Percentiles rank a stretch among this genome's conserved stretches.
Conservation (phyloP, 2,888 invertebrate genomes). For the Eupithecia tripunctaria region DNA sequence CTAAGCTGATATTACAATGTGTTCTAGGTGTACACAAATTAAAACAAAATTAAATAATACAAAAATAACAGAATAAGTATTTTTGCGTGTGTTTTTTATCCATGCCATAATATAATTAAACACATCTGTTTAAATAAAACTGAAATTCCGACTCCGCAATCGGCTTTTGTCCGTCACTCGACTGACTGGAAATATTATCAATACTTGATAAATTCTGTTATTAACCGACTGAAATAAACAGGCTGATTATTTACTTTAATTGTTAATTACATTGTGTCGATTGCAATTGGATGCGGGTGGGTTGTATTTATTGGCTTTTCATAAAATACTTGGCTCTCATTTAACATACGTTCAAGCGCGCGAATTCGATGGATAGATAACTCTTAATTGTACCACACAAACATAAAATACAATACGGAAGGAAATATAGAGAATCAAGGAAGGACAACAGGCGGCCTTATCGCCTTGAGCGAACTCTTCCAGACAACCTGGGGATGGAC, state of each 20-base stretch:
- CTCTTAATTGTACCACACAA: too few species aligned
- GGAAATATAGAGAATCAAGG: too few species aligned
- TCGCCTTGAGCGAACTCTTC: too few species aligned
- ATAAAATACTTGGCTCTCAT: neutral
- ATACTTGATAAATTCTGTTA: neutral
- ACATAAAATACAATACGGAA: too few species aligned
- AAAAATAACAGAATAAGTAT: too few species aligned
- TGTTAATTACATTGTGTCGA: neutral
- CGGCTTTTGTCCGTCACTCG: neutral
- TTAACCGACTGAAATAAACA: neutral
- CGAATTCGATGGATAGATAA: too few species aligned
- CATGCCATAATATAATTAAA: neutral
- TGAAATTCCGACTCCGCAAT: neutral
- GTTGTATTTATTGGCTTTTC: neutral
- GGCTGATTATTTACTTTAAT: neutral
- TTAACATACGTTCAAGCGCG: neutral
- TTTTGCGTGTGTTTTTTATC: neutral
- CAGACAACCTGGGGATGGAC: too few species aligned
- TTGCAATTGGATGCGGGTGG: neutral
- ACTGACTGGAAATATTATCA: neutral
- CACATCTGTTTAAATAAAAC: neutral
- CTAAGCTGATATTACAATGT: too few species aligned
- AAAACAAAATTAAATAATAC: too few species aligned
- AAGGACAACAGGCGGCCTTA: too few species aligned
- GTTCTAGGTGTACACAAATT: too few species aligned